phyloP scores from a whole-genome alignment of 2,888 invertebrate genomes.

The Gerris lacustris region DNA sequence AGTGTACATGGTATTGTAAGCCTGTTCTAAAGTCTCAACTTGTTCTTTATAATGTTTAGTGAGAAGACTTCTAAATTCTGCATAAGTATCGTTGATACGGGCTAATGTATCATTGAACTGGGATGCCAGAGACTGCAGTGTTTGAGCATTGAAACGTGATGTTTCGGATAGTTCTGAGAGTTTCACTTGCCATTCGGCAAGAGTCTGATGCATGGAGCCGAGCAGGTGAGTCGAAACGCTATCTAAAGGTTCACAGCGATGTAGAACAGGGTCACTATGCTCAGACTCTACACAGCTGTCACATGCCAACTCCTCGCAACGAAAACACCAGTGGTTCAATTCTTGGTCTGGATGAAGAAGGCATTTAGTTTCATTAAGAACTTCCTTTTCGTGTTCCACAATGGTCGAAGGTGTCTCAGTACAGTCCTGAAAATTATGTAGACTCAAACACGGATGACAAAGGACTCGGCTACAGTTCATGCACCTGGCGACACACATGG shows the following conservation, averaged over 20 bases:
- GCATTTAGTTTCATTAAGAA: not conserved
- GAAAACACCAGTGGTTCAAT: not conserved
- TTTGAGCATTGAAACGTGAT: slow-evolving; percentile 75
- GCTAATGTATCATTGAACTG: slow-evolving; percentile 85
- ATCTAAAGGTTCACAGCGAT: slow-evolving; percentile 75
- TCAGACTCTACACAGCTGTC: slow-evolving; percentile 85
- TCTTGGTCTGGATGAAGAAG: not conserved
- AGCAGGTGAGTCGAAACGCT: slow-evolving; percentile 71
- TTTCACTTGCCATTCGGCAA: slow-evolving; percentile 76
- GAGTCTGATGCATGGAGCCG: slow-evolving; percentile 62
- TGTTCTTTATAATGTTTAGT: slow-evolving; percentile 91
- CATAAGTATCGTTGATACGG: slow-evolving; percentile 90
- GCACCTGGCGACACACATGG: slow-evolving; percentile 88
- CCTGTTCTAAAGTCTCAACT: slow-evolving; percentile 84
- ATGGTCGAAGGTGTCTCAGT: not conserved
- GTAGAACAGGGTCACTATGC: slow-evolving; percentile 43
- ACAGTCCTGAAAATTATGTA: slow-evolving; percentile 62
- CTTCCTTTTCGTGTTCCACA: not conserved
- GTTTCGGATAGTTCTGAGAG: slow-evolving; percentile 74
- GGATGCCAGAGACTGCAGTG: slow-evolving; percentile 63
- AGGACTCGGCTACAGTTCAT: slow-evolving; percentile 92
- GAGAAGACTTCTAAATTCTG: slow-evolving; percentile 85
- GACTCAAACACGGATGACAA: slow-evolving; percentile 94
- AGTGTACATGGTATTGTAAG: slow-evolving; percentile 50
- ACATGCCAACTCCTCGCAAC: slow-evolving; percentile 48